These are phyloP conservation scores for Bombycilla garrulus DNA, from an alignment of 2,113 vertebrate species.

Conservation along the genomic window DNA sequence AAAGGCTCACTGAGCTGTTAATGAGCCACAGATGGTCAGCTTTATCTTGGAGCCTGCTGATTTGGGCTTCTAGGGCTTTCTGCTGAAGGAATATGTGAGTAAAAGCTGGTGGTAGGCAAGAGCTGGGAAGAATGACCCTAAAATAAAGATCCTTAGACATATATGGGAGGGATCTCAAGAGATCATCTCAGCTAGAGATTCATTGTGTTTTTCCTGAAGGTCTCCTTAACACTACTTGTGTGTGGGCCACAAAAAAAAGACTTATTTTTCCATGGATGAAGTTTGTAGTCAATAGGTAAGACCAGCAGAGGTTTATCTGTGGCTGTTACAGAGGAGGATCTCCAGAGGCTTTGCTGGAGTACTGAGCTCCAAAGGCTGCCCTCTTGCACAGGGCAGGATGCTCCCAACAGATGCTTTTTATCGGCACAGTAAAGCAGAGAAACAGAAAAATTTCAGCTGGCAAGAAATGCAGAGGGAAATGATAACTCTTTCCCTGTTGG, in stretches of 20 bases:
- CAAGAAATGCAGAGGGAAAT: not conserved
- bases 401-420: constrained; percentile 17
- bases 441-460: constrained; percentile 34
- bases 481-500: not conserved
- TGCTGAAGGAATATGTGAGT: not conserved
- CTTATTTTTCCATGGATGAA: not conserved
- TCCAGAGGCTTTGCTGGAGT: not conserved
- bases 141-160: not conserved
- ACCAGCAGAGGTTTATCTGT: not conserved
- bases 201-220: not conserved
- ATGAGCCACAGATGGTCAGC: not conserved
- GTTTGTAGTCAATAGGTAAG: not conserved
- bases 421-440: not conserved
- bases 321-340: not conserved
- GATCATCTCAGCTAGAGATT: not conserved
- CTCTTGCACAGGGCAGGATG: not conserved
- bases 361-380: not conserved
- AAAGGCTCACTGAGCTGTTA: not conserved
- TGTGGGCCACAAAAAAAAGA: not conserved
- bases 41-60: not conserved
- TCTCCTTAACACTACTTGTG: not conserved
- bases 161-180: not conserved
- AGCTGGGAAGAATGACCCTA: not conserved
- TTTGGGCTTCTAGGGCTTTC: not conserved
- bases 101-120: not conserved